Evolutionary conservation across 2,113 vertebrate species (phyloP).

Genomic region (Brachyhypopomus gauderio): DNA sequence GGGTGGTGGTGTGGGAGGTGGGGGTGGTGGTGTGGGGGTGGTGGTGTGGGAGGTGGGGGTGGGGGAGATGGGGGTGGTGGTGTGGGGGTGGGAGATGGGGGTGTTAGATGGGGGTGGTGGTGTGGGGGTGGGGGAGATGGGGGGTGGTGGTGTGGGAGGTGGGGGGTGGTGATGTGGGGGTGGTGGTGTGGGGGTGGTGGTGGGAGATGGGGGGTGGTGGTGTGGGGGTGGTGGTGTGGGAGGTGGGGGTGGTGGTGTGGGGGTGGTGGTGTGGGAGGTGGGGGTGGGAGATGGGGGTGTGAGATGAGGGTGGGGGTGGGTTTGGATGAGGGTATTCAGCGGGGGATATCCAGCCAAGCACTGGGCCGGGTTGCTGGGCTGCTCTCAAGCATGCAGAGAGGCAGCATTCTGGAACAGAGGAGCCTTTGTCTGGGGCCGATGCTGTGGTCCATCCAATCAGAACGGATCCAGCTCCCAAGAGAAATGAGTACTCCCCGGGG

Average conservation of each 20-base stretch:
- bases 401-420: conserved; percentile 63
- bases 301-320: neutral
- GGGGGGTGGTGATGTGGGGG: neutral
- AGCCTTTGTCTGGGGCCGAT: conserved; percentile 71
- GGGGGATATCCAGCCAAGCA: conserved; percentile 11
- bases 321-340: neutral
- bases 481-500: conserved; percentile 40
- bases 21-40: neutral
- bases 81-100: neutral
- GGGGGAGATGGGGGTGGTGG: neutral
- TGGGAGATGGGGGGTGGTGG: neutral
- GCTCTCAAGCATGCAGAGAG: conserved; percentile 49
- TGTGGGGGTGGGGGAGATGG: neutral
- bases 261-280: neutral
- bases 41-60: neutral
- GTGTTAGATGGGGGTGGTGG: neutral
- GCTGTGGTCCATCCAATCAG: conserved; percentile 70
- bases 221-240: neutral
- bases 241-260: neutral
- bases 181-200: neutral
- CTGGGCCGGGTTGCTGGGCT: conserved; percentile 44
- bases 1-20: too few species aligned
- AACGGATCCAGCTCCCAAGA: conserved; percentile 62
- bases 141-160: neutral
- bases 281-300: neutral